Evolutionary conservation across 2,113 vertebrate genomes (phyloP).

Genomic region (Petrocephalus microphthalmus): DNA sequence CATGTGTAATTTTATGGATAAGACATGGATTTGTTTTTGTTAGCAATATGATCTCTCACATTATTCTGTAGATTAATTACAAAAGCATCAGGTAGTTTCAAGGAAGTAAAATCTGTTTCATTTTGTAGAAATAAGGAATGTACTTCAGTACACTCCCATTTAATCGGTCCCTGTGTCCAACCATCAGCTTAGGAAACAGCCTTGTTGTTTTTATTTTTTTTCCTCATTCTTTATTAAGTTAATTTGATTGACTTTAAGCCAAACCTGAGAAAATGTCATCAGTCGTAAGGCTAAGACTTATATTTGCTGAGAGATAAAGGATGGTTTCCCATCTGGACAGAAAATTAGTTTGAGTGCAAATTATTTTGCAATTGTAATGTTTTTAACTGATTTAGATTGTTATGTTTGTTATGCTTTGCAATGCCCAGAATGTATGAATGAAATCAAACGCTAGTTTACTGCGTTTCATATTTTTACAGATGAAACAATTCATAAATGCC

Average conservation of each 20-base stretch:
- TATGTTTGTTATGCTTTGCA: neutral
- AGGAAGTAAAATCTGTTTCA: no score
- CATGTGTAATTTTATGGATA: no score
- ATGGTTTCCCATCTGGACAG: neutral
- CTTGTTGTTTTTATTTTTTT: neutral
- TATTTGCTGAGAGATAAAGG: neutral
- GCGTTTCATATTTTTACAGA: neutral
- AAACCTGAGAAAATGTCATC: neutral
- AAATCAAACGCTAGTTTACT: neutral
- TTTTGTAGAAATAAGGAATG: no score
- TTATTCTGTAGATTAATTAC: no score
- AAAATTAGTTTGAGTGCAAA: neutral
- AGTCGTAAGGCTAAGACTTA: neutral
- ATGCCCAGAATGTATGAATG: neutral
- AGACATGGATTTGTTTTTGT: no score
- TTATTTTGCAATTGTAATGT: neutral
- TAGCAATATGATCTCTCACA: no score
- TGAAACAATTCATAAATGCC: neutral
- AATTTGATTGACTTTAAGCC: neutral
- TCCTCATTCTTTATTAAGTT: neutral
- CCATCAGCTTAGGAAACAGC: neutral
- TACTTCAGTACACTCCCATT: neutral
- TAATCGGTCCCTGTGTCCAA: neutral
- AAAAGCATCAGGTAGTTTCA: no score
- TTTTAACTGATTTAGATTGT: neutral